phyloP scores from a whole-genome alignment of 2,113 vertebrate species.

The Aegypius monachus region DNA sequence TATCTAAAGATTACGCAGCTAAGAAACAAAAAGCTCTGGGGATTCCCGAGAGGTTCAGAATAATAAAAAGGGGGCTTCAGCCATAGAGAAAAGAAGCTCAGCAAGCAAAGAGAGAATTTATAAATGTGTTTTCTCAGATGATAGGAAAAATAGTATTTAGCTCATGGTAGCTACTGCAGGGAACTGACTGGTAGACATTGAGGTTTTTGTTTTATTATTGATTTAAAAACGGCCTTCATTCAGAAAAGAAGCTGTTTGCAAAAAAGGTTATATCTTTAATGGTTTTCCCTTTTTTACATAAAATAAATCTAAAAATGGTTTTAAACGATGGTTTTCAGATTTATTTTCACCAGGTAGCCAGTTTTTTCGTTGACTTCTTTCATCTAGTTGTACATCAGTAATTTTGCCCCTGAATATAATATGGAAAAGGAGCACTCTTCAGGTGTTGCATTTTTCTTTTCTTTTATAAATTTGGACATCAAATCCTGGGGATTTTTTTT shows the following conservation, averaged over 20 bases:
- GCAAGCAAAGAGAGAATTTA: background rate
- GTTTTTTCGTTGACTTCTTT: background rate
- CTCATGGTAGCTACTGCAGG: background rate
- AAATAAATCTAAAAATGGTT: background rate
- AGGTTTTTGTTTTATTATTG: background rate
- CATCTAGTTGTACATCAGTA: background rate
- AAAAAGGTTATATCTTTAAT: background rate
- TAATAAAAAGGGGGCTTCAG: background rate
- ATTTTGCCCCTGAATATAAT: background rate
- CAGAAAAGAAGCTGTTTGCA: background rate
- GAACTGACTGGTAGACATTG: fast-evolving
- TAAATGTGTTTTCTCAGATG: background rate
- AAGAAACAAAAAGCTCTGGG: background rate
- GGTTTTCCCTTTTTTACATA: background rate
- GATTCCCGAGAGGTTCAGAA: background rate
- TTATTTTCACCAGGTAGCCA: background rate
- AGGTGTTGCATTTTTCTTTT: background rate
- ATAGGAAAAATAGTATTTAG: background rate
- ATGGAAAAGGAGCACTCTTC: background rate
- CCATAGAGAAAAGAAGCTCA: background rate
- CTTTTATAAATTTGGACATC: background rate
- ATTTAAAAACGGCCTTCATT: background rate
- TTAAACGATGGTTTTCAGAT: background rate
- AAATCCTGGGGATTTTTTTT: background rate
- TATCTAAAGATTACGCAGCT: background rate